Evolutionary conservation across 2,888 invertebrate species (phyloP), one percentile per base, ranked within the genome.

Genomic region (Microctonus hyperodae): DNA sequence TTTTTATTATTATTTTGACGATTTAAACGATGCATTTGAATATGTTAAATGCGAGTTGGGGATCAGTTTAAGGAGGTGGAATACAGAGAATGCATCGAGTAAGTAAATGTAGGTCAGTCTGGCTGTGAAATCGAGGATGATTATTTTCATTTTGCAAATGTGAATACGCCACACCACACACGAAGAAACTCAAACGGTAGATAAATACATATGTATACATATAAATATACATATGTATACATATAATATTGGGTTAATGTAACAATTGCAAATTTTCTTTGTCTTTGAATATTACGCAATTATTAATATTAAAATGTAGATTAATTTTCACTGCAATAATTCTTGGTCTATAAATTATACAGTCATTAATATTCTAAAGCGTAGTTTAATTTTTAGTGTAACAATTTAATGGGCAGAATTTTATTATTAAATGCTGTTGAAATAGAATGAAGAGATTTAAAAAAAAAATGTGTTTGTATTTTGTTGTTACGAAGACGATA

Each of bases 101-200:
- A n/a, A 48, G 22, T 40, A 59, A 55, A 66, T 66, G 61, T 66
- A 66, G 66, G 66, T 66, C 66, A 66, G 40, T 48, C 61, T 48
- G 61, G 48, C 61, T 56, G 55, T 66, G 56, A 66, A 66, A 66
- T 66, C 66, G 48, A 66, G 66, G 48, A 66, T 66, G 66, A 66
- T 66, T 66, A 66, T 66, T 66, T 66, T 66, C 56, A 66, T 66
- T 66, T 61, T 25, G 50, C 56, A 31, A 66, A 66, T 40, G 35
- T 44, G 44, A 44, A 44, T 37, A 61, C 25, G 13, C 37, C n/a
- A 33, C 56, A 33, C 56, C 61, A 60, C 53, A 65, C 40, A 44
- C 55, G 40, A 23, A 20, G 51, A 23, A 51, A 25, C 44, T 44
- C 44, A 44, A 44, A 44, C 44, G 44, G 44, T 44, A 37, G 37